Evolutionary conservation across 1,140 invertebrate species (phyloP).

Genomic region (Aphaenogaster floridana): DNA sequence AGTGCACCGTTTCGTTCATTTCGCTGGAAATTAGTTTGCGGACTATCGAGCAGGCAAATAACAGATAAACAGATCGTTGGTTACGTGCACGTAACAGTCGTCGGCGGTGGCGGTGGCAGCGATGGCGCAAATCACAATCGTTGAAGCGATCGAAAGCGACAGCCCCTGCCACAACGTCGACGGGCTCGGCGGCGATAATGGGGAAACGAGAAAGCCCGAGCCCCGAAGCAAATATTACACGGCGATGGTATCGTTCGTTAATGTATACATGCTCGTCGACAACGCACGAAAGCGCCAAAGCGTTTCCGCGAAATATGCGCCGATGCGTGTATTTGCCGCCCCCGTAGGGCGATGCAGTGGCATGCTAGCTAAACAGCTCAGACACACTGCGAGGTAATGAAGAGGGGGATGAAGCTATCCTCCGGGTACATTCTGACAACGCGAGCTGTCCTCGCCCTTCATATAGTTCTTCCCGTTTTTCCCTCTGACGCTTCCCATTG

Average conservation of each 20-base stretch:
- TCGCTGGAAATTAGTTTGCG: slow-evolving; percentile 52
- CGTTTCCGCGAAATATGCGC: slow-evolving; percentile 66
- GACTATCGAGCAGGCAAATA: slow-evolving; percentile 49
- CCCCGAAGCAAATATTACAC: slow-evolving; percentile 56
- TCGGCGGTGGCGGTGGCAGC: neutral
- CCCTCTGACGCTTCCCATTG: neutral
- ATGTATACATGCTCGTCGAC: slow-evolving; percentile 51
- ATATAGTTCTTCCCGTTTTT: neutral
- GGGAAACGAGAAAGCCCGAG: slow-evolving; percentile 62
- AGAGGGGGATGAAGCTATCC: slow-evolving; percentile 10
- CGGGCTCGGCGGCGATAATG: slow-evolving; percentile 62
- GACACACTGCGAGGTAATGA: neutral
- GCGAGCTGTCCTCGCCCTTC: slow-evolving; percentile 3
- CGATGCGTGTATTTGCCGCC: slow-evolving; percentile 29
- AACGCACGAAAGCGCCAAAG: slow-evolving; percentile 39
- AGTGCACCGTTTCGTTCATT: slow-evolving; percentile 55
- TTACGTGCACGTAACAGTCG: slow-evolving; percentile 19
- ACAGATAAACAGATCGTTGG: slow-evolving; percentile 31
- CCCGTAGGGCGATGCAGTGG: slow-evolving; percentile 17
- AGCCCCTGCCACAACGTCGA: slow-evolving; percentile 5
- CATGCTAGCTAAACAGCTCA: slow-evolving; percentile 9
- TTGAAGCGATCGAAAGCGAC: slow-evolving; percentile 51
- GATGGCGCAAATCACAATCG: slow-evolving; percentile 56
- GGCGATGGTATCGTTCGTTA: slow-evolving; percentile 72
- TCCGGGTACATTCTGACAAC: neutral